Conservation (phyloP, 1,140 invertebrate species). For the Bombus sibiricus region DNA sequence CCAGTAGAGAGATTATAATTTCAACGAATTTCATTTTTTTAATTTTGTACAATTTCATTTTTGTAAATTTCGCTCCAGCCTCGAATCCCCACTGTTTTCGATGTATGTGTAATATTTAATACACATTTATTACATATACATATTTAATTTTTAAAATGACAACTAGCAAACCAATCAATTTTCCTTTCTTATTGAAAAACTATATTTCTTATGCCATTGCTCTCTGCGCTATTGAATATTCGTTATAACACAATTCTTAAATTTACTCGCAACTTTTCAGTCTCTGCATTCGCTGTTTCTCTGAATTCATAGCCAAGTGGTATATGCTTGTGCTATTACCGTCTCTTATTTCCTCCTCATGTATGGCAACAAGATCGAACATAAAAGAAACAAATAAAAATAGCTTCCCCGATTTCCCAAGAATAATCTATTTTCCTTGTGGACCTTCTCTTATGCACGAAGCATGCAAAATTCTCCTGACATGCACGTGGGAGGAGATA, state of each 20-base stretch:
- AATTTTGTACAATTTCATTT: too few species aligned
- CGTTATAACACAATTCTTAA: not conserved
- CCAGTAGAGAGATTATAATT: too few species aligned
- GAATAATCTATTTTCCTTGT: not conserved
- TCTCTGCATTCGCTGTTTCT: not conserved
- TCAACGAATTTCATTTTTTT: too few species aligned
- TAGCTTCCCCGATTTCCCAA: not conserved
- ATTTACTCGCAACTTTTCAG: not conserved
- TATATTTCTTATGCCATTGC: not conserved
- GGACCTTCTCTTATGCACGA: not conserved
- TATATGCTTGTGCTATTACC: not conserved
- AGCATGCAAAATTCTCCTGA: not conserved
- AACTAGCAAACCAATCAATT: not conserved
- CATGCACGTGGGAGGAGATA: not conserved
- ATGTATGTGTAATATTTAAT: too few species aligned
- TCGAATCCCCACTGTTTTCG: not conserved
- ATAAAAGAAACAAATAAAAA: not conserved
- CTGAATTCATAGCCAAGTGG: too few species aligned
- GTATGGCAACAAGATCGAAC: not conserved
- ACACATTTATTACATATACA: too few species aligned
- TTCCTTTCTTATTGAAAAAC: not conserved
- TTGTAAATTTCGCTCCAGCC: not conserved
- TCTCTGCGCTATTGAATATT: not conserved
- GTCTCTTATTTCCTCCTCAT: not conserved
- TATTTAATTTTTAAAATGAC: not conserved